Evolutionary conservation across 2,888 invertebrate genomes (phyloP).

Genomic region (Anaspis maculata): DNA sequence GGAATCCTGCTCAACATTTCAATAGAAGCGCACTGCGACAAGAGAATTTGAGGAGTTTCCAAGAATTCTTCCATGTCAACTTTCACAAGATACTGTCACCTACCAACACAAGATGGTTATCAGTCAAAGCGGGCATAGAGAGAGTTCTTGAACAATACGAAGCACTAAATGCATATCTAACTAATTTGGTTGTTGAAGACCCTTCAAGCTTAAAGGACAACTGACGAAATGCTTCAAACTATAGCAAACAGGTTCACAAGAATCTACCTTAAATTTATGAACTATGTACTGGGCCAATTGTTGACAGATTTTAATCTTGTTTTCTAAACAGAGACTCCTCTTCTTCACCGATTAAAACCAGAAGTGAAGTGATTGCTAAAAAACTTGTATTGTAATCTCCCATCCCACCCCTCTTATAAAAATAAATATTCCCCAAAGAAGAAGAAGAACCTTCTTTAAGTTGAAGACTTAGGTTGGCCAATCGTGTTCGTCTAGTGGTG

Average conservation of each 20-base stretch:
- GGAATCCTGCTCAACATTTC: background rate
- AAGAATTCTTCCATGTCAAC: background rate
- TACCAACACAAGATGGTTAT: background rate
- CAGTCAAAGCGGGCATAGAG: background rate
- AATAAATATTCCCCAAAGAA: no score
- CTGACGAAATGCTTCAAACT: background rate
- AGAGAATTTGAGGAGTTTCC: background rate
- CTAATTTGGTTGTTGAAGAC: background rate
- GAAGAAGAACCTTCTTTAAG: no score
- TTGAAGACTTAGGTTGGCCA: no score
- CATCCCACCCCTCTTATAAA: no score
- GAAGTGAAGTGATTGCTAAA: background rate
- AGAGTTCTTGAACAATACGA: background rate
- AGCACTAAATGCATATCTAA: background rate
- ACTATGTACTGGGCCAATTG: background rate
- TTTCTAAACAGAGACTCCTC: background rate
- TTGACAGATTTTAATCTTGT: background rate
- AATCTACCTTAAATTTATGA: background rate
- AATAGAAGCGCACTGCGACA: background rate
- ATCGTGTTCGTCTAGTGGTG: no score
- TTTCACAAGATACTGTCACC: background rate
- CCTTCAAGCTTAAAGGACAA: background rate
- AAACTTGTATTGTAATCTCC: background rate
- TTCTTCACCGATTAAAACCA: background rate
- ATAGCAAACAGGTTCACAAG: background rate